These are phyloP conservation scores for Python bivittatus DNA, from an alignment of 2,113 vertebrate genomes.

Conservation along the genomic window DNA sequence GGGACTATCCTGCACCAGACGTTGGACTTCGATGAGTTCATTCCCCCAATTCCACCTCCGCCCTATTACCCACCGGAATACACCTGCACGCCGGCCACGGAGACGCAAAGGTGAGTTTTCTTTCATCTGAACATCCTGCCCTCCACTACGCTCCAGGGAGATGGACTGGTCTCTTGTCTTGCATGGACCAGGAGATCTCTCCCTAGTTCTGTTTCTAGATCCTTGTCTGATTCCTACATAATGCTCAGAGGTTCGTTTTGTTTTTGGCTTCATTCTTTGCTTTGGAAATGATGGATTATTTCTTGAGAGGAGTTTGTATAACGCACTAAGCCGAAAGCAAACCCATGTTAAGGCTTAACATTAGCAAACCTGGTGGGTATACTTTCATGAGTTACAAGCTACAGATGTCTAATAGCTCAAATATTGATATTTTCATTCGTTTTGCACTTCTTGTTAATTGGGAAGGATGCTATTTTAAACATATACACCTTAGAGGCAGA, in stretches of 20 bases:
- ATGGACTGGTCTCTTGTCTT: background rate
- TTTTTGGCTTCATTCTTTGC: background rate
- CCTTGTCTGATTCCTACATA: background rate
- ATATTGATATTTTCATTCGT: background rate
- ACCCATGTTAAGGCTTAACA: background rate
- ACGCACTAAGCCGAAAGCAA: background rate
- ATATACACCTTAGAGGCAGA: background rate
- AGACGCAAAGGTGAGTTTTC: conserved; percentile 83
- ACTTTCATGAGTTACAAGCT: background rate
- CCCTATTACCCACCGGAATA: conserved; percentile 98
- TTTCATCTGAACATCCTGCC: background rate
- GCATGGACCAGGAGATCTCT: background rate
- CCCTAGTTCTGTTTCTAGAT: background rate
- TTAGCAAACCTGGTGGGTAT: background rate
- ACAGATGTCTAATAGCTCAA: background rate
- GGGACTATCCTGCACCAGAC: conserved; percentile 92
- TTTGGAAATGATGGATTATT: background rate
- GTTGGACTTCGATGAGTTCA: conserved; percentile 96
- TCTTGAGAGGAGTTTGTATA: background rate
- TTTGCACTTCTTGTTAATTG: background rate
- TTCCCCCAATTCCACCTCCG: conserved; percentile 92
- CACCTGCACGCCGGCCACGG: conserved; percentile 86
- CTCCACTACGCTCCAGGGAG: background rate
- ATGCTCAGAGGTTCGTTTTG: background rate
- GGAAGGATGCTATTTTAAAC: background rate